Conservation (phyloP, 2,888 invertebrate species). For the Apantesis nais region DNA sequence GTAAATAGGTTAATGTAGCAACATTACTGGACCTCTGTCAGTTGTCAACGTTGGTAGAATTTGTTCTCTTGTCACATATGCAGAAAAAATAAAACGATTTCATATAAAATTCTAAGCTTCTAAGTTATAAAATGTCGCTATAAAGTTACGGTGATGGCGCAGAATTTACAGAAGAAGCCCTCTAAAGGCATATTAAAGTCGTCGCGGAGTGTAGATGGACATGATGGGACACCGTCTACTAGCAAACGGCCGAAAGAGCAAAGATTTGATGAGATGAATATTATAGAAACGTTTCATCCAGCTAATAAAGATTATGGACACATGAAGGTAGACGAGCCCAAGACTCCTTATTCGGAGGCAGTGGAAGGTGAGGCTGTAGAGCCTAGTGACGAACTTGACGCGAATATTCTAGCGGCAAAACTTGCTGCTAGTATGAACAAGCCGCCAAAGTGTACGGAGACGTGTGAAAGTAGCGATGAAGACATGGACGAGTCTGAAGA, state of each 20-base stretch:
- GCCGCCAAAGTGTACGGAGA: slow-evolving; percentile 77
- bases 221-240: slow-evolving; percentile 75
- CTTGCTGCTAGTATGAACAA: slow-evolving; percentile 82
- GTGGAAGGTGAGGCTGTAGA: slow-evolving; percentile 86
- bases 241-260: slow-evolving; percentile 87
- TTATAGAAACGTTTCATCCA: slow-evolving; percentile 98
- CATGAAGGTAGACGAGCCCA: slow-evolving; percentile 98
- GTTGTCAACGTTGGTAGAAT: slow-evolving; percentile 41
- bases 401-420: slow-evolving; percentile 92
- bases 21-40: slow-evolving; percentile 25
- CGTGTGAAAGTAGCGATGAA: slow-evolving; percentile 86
- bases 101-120: slow-evolving; percentile 38
- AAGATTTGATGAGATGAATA: slow-evolving; percentile 99
- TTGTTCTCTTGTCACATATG: slow-evolving; percentile 46
- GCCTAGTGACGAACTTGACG: slow-evolving; percentile 87
- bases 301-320: slow-evolving; percentile 99
- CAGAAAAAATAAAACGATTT: slow-evolving; percentile 49
- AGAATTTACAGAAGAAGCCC: slow-evolving; percentile 93
- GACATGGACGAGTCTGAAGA: slow-evolving; percentile 87
- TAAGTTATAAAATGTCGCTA: slow-evolving; percentile 55
- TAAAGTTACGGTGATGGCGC: slow-evolving; percentile 85
- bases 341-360: slow-evolving; percentile 92
- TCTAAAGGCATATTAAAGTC: slow-evolving; percentile 96
- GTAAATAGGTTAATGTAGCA: slow-evolving; percentile 1
- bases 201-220: slow-evolving; percentile 95